A percentile compares a stretch with the other conserved stretches of the same genome.
These are phyloP conservation scores for Nesogale talazaci DNA, from an alignment of 2,113 vertebrate genomes.

Conservation along the genomic window DNA sequence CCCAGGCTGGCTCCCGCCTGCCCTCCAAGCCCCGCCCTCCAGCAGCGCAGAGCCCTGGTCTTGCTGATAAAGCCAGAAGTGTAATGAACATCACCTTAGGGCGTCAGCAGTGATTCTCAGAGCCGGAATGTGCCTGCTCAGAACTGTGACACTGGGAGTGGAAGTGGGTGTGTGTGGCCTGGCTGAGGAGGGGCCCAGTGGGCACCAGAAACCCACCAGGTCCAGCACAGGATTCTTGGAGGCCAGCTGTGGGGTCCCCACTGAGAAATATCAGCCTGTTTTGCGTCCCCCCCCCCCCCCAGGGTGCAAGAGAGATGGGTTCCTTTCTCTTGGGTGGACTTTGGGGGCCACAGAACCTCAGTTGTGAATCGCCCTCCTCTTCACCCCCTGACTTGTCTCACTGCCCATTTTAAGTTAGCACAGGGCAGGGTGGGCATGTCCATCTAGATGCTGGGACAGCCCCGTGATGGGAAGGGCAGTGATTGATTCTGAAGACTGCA, in stretches of 20 bases:
- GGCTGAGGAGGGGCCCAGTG: not conserved
- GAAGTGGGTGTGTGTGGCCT: not conserved
- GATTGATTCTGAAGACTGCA: not conserved
- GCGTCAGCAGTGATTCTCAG: constrained; percentile 48
- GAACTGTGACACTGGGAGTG: too few relatives aligned
- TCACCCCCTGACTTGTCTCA: not conserved
- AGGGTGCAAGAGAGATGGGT: not conserved
- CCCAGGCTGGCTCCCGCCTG: constrained; percentile 68
- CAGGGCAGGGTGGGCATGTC: not conserved
- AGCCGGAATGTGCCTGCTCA: too few relatives aligned
- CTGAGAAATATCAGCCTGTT: not conserved
- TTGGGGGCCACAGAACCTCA: not conserved
- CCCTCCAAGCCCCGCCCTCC: constrained; percentile 73
- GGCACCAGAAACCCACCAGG: not conserved
- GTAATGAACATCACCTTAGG: constrained; percentile 81
- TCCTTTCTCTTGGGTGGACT: not conserved
- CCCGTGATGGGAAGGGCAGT: not conserved
- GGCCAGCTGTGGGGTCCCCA: not conserved
- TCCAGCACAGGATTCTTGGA: too few relatives aligned
- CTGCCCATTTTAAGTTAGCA: not conserved
- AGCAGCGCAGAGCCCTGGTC: constrained; percentile 85
- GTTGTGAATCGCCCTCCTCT: not conserved
- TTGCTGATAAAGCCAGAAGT: constrained; percentile 81
- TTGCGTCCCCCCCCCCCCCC: too few relatives aligned
- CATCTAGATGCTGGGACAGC: not conserved